Base-by-base conservation (phyloP, 2,113 vertebrate genomes). In the Oxygymnocypris stewartii region DNA sequence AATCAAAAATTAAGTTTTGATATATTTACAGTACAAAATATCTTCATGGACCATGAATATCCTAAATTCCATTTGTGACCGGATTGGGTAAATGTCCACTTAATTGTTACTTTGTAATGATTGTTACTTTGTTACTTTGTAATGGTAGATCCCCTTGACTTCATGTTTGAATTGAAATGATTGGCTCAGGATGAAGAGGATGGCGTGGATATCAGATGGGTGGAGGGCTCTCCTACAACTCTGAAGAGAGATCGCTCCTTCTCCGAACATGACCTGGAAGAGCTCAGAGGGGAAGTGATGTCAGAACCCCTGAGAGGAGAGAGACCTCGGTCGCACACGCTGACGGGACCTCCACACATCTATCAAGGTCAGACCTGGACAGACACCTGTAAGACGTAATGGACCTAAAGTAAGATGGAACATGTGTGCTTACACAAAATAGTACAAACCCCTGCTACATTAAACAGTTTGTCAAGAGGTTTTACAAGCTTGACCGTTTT, bases 201-300 rank as follows among this genome's bases (percentile, higher is more conserved):
- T 0, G 90, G 89, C 1, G 65, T 89, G 0, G 97, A 97, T 54
- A 90, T 93, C 47, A 88, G 86, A 0, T 89, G 92, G 23, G 82
- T 92, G 0, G 92, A 93, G 18, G 93, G 94, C 82, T 91, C 92
- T 7, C 94, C 92, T 0, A 90, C 89, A 8, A 91, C 96, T 0
- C 91, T 98, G 90, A 99, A 97, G 88, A 91, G 98, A 4, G 97
- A 99, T 44, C 96, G 97, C 31, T 99, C 98, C 77, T 98, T 99
- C 93, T 99, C 97, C 0, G 97, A 99, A 87, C 97, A 96, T 0
- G 97, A 99, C 93, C 92, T 99, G 88, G 96, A 92, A 0, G 90
- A 96, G 89, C 94, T 99, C 75, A 94, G 96, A 51, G 94, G 89
- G 0, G 96, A 96, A 59, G 93, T 71, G 0, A 44, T 92, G 0